A percentile compares a stretch with the other conserved stretches of the same genome.
phyloP scores from a whole-genome alignment of 2,888 invertebrate genomes.

The Drosophila eohydei region DNA sequence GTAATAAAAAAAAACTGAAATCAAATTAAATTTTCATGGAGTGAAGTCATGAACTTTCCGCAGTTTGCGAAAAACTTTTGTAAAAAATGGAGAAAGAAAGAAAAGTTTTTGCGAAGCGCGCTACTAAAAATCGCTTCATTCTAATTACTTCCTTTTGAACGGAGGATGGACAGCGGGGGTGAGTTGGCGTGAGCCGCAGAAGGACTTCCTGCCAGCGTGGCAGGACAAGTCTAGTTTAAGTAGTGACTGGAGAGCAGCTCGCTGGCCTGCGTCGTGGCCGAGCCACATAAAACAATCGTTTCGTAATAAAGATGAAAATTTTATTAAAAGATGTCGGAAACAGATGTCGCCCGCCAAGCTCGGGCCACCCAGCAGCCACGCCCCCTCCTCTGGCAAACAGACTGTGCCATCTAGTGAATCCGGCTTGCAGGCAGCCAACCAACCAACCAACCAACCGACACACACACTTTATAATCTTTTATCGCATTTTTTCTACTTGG shows the following conservation, averaged over 20 bases:
- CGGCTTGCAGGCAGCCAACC: background rate
- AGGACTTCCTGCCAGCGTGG: slow-evolving; percentile 65
- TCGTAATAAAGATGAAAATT: slow-evolving; percentile 86
- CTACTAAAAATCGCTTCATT: slow-evolving; percentile 81
- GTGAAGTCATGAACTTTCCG: slow-evolving; percentile 52
- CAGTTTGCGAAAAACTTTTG: slow-evolving; percentile 33
- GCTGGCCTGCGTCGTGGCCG: slow-evolving; percentile 36
- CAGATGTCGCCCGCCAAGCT: slow-evolving; percentile 84
- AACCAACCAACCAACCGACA: slow-evolving; percentile 65
- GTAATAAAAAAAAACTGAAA: slow-evolving; percentile 46
- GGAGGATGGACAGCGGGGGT: slow-evolving; percentile 6
- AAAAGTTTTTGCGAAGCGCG: slow-evolving; percentile 36
- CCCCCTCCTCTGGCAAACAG: slow-evolving; percentile 14
- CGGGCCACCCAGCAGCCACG: slow-evolving; percentile 21
- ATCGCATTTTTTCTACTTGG: slow-evolving; percentile 85
- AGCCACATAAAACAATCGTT: slow-evolving; percentile 84
- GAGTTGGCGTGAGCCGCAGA: slow-evolving; percentile 62
- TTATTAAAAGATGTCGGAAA: slow-evolving; percentile 86
- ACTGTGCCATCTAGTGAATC: slow-evolving; percentile 16
- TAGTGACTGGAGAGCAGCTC: slow-evolving; percentile 38
- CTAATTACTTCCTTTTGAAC: slow-evolving; percentile 81
- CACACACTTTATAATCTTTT: slow-evolving; percentile 85
- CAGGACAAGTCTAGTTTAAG: slow-evolving; percentile 67
- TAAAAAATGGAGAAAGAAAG: slow-evolving; percentile 39
- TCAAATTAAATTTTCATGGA: slow-evolving; percentile 55